Conservation (phyloP, 1,140 invertebrate species). For the Scylla paramamosain region DNA sequence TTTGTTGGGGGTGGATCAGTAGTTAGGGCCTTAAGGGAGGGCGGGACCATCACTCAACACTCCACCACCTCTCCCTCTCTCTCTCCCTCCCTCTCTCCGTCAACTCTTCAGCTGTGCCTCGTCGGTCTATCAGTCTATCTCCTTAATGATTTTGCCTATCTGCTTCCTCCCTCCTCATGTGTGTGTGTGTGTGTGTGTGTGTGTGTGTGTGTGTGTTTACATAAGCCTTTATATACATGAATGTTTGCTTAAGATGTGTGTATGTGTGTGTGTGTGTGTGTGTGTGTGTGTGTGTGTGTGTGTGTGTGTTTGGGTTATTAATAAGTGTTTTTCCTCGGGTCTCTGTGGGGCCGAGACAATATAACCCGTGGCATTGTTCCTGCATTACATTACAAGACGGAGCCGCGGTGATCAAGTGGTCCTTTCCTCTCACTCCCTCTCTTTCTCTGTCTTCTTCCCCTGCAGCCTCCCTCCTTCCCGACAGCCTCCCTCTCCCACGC, state of each 20-base stretch:
- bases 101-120: neutral
- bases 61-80: neutral
- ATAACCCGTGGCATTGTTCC: neutral
- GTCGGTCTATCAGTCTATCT: neutral
- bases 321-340: too few species aligned
- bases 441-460: neutral
- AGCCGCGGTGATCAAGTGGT: neutral
- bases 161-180: neutral
- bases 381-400: neutral
- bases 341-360: too few species aligned
- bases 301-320: neutral
- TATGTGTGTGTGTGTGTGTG: too few species aligned
- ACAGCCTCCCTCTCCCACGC: neutral
- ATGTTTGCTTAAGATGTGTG: too few species aligned
- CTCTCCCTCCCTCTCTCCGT: neutral
- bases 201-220: neutral
- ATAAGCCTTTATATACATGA: too few species aligned
- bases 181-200: conserved; percentile 20
- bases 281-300: neutral
- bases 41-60: too few species aligned
- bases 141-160: conserved; percentile 14
- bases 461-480: neutral
- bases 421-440: neutral
- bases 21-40: too few species aligned
- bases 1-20: too few species aligned